Base-by-base conservation (phyloP, 2,888 invertebrate genomes). In the Hyles lineata region DNA sequence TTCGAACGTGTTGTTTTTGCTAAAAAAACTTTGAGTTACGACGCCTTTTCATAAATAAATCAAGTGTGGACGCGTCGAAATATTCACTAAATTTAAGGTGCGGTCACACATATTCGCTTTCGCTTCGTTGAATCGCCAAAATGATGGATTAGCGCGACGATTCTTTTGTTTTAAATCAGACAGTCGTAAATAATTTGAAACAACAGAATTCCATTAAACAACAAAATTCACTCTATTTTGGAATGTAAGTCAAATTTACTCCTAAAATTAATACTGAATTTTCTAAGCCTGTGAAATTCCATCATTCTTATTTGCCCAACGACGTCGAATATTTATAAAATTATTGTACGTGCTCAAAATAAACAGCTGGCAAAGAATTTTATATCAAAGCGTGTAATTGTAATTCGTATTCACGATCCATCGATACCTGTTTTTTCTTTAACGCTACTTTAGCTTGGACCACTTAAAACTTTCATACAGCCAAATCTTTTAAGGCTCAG, bases 1-100 rank as follows among this genome's bases (percentile, higher is more conserved):
- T 73, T 70, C 78, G 82, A 85, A 90, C 89, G 88, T 90, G 89
- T 86, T 86, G 79, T 81, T 82, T 25, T 61, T 59, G 67, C 35
- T 70, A 60, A 71, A 73, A 71, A 25, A 25, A 52, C 15, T 61
- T 23, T 72, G 32, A 72, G 35, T 70, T 73, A 70, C 52, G 70
- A 61, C 61, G 61, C 35, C 62, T 55, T 70, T 70, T 59, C 58
- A 67, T 35, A 62, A 52, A 73, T 73, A 71, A 71, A 59, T 73
- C 73, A 70, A 71, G 61, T 29, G 61, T 21, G 52, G 70, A 73
- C 58, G 58, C 35, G 67, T 55, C 43, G 60, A 21, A 61, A 71
- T 69, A 69, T 61, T 25, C 43, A 70, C 60, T 70, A 59, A 71
- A 72, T 79, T 59, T 71, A 71, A 60, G 60, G 71, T 35, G 71